These are phyloP conservation scores for Drosophila picticornis DNA, from an alignment of 2,888 invertebrate genomes.

Conservation along the genomic window DNA sequence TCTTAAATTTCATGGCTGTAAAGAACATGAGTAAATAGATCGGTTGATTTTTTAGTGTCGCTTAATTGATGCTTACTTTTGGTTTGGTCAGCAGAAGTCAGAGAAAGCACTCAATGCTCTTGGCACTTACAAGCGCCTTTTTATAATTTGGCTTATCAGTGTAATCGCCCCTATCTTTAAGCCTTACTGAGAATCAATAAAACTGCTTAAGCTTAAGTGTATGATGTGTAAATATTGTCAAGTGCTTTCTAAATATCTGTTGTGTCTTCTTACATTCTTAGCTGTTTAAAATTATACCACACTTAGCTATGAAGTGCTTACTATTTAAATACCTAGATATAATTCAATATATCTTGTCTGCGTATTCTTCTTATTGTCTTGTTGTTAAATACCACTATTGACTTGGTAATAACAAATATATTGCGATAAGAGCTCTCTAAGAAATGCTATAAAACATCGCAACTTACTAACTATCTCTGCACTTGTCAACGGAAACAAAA, in stretches of 20 bases:
- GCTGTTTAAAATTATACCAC: slow-evolving; percentile 10
- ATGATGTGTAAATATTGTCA: slow-evolving; percentile 7
- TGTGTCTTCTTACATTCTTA: slow-evolving; percentile 16
- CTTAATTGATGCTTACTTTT: slow-evolving; percentile 27
- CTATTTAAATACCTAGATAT: background rate
- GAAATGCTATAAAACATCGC: slow-evolving; percentile 28
- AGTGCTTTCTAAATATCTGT: slow-evolving; percentile 34
- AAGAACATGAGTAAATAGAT: background rate
- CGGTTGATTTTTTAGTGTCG: too few relatives aligned
- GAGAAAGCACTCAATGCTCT: slow-evolving; percentile 11
- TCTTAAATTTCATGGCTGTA: slow-evolving; percentile 23
- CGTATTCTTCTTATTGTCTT: background rate
- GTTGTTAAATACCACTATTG: slow-evolving; percentile 1
- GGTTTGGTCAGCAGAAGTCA: slow-evolving; percentile 8
- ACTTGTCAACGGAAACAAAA: slow-evolving; percentile 15
- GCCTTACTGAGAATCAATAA: background rate
- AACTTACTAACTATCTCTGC: background rate
- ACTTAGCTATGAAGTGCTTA: background rate
- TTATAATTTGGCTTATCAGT: slow-evolving; percentile 40
- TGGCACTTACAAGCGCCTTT: slow-evolving; percentile 16
- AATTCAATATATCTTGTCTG: background rate
- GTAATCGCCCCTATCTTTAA: background rate
- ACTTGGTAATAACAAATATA: background rate
- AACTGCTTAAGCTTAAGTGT: background rate
- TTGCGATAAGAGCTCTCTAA: background rate